phyloP scores from a whole-genome alignment of 2,113 vertebrate genomes.

The Bubo blakistoni region DNA sequence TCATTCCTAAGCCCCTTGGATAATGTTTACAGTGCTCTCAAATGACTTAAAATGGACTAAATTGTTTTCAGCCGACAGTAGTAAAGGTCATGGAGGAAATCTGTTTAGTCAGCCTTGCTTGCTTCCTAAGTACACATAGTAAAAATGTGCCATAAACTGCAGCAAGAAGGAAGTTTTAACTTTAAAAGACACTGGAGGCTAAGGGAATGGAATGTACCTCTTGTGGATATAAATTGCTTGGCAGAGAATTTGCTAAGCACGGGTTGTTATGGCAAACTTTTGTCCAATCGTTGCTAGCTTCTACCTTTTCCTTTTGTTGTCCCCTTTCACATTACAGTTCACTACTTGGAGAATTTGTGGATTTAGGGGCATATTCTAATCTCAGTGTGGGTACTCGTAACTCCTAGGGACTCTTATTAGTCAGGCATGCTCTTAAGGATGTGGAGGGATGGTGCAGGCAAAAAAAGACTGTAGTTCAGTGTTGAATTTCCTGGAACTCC shows the following conservation, averaged over 20 bases:
- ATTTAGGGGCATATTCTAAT: neutral
- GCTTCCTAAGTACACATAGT: conserved; percentile 18
- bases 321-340: neutral
- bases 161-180: conserved; percentile 21
- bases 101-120: conserved; percentile 58
- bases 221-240: neutral
- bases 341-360: neutral
- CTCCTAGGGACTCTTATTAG: neutral
- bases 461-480: neutral
- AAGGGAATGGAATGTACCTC: neutral
- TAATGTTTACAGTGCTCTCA: conserved; percentile 73
- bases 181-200: neutral
- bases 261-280: neutral
- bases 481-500: neutral
- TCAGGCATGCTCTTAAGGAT: neutral
- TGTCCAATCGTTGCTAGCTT: neutral
- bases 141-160: conserved; percentile 51
- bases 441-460: neutral
- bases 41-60: conserved; percentile 75
- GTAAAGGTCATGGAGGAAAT: conserved; percentile 72
- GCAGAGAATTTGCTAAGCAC: neutral
- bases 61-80: conserved; percentile 68
- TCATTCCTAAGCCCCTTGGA: conserved; percentile 58
- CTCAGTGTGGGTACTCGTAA: neutral
- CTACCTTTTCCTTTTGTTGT: neutral